Evolutionary conservation across 2,888 invertebrate species (phyloP), one percentile per base, ranked within the genome.

Genomic region (Caenorhabditis parvicauda): DNA sequence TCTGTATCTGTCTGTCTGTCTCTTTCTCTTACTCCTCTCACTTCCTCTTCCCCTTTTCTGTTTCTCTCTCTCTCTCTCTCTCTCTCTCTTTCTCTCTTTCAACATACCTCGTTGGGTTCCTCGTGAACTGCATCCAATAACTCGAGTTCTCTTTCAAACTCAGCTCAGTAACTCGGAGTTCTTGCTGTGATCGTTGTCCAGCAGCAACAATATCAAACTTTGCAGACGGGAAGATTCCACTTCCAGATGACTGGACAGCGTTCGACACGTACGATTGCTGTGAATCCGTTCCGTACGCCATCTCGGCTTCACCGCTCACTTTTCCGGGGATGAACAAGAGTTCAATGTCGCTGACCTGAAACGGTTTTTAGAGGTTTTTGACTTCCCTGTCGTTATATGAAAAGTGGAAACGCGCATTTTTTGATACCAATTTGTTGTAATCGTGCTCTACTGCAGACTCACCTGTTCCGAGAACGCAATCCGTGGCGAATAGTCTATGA

Each of bases 301-400:
- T 57, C 37, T 69, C 67, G 92, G 87, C 0, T 2, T 43, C 50
- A 12, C 64, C 62, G 21, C 58, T 56, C 6, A 65, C 65, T 54
- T 64, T 66, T 59, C 71, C 72, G 7, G 95, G 94, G 66, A 96
- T 87, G 85, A 98, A 95, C 72, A 92, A 86, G 51, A 96, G 84
- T 82, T 95, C 92, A 65, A 96, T 87, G 83, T 93, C 91, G 0
- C 92, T 93, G 50, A 67, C 70, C 37, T 72, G 56, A 53, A 49
- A 61, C 5, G 24, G 35, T 4, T 25, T 28, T 2, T 17, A 45
- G 2, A 53, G 25, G 5, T 19, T 39, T 25, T 28, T 39, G 49
- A 28, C 22, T 39, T 37, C 35, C 38, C 24, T 14, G 19, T 7
- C 35, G 38, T n/a, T 38, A n/a, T n/a, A n/a, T n/a, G n/a, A n/a